Evolutionary conservation across 2,113 vertebrate genomes (phyloP), one percentile per base, ranked within the genome.

Genomic region (Gymnobelideus leadbeateri): DNA sequence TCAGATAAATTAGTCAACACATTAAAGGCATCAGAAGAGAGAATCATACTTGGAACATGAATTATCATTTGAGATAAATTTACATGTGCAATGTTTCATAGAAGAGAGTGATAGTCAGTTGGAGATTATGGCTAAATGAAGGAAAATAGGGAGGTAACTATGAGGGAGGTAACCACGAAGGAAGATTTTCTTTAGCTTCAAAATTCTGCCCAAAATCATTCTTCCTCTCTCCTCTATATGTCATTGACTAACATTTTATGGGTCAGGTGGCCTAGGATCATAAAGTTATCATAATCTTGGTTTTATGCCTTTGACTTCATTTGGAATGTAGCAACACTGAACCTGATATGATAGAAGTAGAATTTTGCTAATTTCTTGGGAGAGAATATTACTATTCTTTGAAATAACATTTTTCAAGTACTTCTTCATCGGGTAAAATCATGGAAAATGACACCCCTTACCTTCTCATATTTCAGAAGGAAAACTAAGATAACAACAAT

Each of bases 401-500:
- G 43, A 92, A 43, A 96, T 91, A 23, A 91, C 8, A 95, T 19
- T 89, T 77, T 84, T 84, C n/a, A 43, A 84, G 11, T 43, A 19
- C 19, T 43, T 84, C 37, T 68, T 14, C 37, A 84, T 43, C 19
- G 89, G n/a, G 6, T 61, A 94, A 68, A 37, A 68, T 37, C 12
- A 68, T 68, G 31, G 21, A 68, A 68, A 89, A 89, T 94, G 57
- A 89, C 68, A 89, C 77, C 91, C 52, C 28, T 53, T 96, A 51
- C 49, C 24, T 89, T 10, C 12, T 92, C 37, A 95, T 24, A 68
- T 92, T 95, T 96, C 43, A 97, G n/a, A 95, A 96, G 51, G 68
- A 31, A 93, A 92, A 92, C 2, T 51, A 50, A 28, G 8, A 26
- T 43, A 53, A 94, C 91, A 96, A 77, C 91, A 96, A 77, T 52